Conservation (phyloP, 2,888 invertebrate species). For the Cheilosia vernalis region DNA sequence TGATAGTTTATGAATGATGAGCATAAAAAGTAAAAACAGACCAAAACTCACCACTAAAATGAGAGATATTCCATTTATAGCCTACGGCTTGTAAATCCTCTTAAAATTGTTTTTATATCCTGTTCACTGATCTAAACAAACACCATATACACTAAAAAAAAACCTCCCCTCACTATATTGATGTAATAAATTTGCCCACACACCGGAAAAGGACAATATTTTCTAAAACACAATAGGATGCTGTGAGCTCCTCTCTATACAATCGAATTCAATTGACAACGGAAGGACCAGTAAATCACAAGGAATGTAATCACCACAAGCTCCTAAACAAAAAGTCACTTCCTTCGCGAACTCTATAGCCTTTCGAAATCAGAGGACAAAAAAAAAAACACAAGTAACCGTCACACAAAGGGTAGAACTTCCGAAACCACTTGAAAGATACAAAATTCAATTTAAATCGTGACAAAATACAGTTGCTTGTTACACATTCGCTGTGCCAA, state of each 20-base stretch:
- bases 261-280: slow-evolving; percentile 12
- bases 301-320: background rate
- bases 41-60: slow-evolving; percentile 14
- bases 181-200: slow-evolving; percentile 8
- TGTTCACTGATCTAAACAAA: slow-evolving; percentile 29
- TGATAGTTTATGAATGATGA: background rate
- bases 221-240: slow-evolving; percentile 2
- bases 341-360: background rate
- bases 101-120: slow-evolving; percentile 14
- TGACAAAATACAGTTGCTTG: slow-evolving; percentile 5
- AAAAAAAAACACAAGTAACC: background rate
- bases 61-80: slow-evolving; percentile 16
- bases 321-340: background rate
- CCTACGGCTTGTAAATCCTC: background rate
- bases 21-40: no score
- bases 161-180: slow-evolving; percentile 1
- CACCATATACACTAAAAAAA: no score
- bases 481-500: background rate
- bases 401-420: background rate
- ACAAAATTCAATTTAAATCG: slow-evolving; percentile 21
- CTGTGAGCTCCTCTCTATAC: background rate
- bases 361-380: background rate
- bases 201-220: background rate
- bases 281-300: slow-evolving; percentile 25
- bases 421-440: slow-evolving; percentile 5